Percentiles rank a stretch among this genome's conserved stretches.
These are phyloP conservation scores for Atlantisia rogersi DNA, from an alignment of 2,113 vertebrate genomes.

Conservation along the genomic window DNA sequence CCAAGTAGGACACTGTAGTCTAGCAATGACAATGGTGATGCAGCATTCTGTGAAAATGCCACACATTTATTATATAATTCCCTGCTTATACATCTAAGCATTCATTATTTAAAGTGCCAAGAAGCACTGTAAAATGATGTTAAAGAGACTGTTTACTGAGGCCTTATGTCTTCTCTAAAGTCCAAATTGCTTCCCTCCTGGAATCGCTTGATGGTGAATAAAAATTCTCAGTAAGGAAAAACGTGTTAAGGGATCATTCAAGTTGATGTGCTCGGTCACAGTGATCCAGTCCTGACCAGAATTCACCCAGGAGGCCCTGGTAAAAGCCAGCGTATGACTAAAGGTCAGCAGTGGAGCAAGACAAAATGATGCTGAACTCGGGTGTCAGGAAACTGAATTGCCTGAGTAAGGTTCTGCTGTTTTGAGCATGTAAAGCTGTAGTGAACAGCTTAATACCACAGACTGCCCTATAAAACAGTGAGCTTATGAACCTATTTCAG, in stretches of 20 bases:
- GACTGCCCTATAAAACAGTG: not conserved
- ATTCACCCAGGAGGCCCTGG: not conserved
- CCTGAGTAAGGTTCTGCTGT: not conserved
- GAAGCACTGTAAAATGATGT: not conserved
- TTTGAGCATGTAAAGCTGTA: not conserved
- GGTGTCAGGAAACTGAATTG: not conserved
- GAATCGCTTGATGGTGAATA: not conserved
- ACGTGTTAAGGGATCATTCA: not conserved
- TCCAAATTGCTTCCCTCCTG: not conserved
- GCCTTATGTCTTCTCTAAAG: not conserved
- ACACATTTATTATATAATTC: not conserved
- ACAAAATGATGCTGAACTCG: not conserved
- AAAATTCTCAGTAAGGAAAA: not conserved
- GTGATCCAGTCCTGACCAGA: not conserved
- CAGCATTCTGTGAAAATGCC: not conserved
- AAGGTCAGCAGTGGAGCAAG: not conserved
- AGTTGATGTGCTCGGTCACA: not conserved
- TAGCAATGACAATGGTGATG: not conserved
- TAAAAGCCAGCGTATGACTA: not conserved
- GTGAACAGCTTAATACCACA: not conserved
- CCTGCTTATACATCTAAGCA: accelerated
- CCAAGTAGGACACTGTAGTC: not conserved
- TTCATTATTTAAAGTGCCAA: not conserved
- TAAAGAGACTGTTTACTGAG: not conserved
- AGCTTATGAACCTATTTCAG: not conserved